phyloP scores from a whole-genome alignment of 2,888 invertebrate genomes.

The Dryobotodes eremita region DNA sequence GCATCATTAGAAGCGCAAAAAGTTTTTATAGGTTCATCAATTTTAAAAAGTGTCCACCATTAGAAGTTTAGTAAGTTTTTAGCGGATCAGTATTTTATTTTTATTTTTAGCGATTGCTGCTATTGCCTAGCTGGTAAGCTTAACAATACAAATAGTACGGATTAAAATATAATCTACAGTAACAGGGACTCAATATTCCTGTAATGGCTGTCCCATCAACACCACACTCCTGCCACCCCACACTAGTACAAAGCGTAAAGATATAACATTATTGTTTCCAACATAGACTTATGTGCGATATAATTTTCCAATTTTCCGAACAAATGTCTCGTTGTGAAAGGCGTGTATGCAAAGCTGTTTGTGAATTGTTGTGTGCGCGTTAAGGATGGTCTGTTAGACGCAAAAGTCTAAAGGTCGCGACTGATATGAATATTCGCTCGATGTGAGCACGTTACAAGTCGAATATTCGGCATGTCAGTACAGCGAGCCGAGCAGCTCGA shows the following conservation, averaged over 20 bases:
- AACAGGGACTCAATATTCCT: background rate
- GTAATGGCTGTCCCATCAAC: slow-evolving; percentile 37
- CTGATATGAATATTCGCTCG: too few relatives aligned
- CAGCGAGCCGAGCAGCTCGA: too few relatives aligned
- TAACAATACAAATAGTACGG: background rate
- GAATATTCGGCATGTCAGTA: too few relatives aligned
- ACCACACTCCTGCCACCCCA: slow-evolving; percentile 33
- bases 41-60: background rate
- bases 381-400: slow-evolving; percentile 48
- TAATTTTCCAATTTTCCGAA: slow-evolving; percentile 87
- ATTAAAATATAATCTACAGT: background rate
- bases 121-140: background rate
- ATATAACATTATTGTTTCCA: slow-evolving; percentile 68
- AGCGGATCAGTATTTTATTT: background rate
- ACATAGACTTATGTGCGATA: slow-evolving; percentile 82
- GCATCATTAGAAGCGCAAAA: too few relatives aligned
- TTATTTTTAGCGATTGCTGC: background rate
- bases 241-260: slow-evolving; percentile 31
- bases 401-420: too few relatives aligned
- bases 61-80: background rate
- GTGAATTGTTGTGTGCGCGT: slow-evolving; percentile 58
- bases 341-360: slow-evolving; percentile 70
- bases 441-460: too few relatives aligned
- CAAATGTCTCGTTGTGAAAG: slow-evolving; percentile 84
- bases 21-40: background rate